Conservation (phyloP, 1,140 invertebrate species). For the Chironomus striatipennis region DNA sequence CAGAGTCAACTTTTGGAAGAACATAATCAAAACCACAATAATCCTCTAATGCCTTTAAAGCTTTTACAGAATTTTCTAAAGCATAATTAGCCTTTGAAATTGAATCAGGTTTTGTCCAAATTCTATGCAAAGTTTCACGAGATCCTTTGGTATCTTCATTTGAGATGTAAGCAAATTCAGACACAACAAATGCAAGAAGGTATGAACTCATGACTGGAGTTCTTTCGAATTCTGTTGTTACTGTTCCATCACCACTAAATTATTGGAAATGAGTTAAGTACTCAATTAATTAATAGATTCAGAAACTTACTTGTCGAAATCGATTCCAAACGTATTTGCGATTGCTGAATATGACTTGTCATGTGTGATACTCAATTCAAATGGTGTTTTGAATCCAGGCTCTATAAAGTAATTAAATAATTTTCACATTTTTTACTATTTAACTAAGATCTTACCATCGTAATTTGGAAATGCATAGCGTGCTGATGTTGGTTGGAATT, state of each 20-base stretch:
- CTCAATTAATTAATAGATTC: not conserved
- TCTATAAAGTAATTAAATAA: conserved; percentile 34
- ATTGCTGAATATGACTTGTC: not conserved
- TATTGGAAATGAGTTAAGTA: not conserved
- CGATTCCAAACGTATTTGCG: not conserved
- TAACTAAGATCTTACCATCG: conserved; percentile 34
- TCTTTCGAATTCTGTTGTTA: not conserved
- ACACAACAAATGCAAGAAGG: not conserved
- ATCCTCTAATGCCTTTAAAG: not conserved
- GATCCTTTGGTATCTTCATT: not conserved
- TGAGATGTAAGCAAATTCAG: not conserved
- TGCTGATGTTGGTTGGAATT: conserved; percentile 51
- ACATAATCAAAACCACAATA: not conserved
- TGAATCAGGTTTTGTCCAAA: not conserved
- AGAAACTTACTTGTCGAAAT: not conserved
- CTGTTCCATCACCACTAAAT: conserved; percentile 22
- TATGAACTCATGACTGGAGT: not conserved
- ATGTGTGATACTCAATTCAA: not conserved
- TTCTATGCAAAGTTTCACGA: not conserved
- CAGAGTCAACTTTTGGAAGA: not conserved
- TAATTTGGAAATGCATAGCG: conserved; percentile 52
- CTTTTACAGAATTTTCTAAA: not conserved
- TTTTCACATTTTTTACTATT: not conserved
- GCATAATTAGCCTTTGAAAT: not conserved
- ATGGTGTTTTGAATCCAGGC: conserved; percentile 44